Evolutionary conservation across 1,140 invertebrate genomes (phyloP).

Genomic region (Fopius arisanus): DNA sequence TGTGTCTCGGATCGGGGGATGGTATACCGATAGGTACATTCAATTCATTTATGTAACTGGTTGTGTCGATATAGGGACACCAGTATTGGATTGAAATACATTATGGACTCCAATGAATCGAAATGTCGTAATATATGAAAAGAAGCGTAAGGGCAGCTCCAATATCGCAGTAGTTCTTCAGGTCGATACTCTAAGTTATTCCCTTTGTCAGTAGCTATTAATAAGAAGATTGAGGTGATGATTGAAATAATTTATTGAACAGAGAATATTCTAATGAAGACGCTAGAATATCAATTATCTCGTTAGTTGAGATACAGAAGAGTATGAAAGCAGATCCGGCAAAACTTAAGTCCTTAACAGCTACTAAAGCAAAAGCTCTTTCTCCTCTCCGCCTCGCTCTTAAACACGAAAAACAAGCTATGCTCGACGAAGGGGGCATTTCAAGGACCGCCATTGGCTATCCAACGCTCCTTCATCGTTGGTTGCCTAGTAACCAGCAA

Average conservation of each 20-base stretch:
- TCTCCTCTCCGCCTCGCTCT: slow-evolving; percentile 38
- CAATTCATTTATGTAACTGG: neutral
- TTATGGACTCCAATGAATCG: neutral
- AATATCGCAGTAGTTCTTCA: too few species aligned
- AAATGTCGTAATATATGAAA: neutral
- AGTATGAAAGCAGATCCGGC: slow-evolving; percentile 23
- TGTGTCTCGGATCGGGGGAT: slow-evolving; percentile 45
- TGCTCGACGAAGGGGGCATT: slow-evolving; percentile 59
- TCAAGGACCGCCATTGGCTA: slow-evolving; percentile 64
- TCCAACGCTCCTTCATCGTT: slow-evolving; percentile 60
- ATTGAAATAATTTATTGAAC: neutral
- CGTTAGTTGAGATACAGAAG: slow-evolving; percentile 7
- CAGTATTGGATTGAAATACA: neutral
- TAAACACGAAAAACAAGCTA: slow-evolving; percentile 60
- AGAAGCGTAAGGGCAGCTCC: neutral
- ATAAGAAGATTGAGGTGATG: neutral
- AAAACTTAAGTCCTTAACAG: slow-evolving; percentile 61
- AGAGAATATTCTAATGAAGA: neutral
- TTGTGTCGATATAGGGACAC: neutral
- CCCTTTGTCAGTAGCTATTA: too few species aligned
- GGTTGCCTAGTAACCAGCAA: slow-evolving; percentile 62
- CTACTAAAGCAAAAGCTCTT: slow-evolving; percentile 62
- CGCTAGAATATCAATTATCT: slow-evolving; percentile 1
- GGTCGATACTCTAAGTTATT: too few species aligned
- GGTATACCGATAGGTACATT: slow-evolving; percentile 1